Evolutionary conservation across 2,113 vertebrate species (phyloP).

Genomic region (Cairina moschata): DNA sequence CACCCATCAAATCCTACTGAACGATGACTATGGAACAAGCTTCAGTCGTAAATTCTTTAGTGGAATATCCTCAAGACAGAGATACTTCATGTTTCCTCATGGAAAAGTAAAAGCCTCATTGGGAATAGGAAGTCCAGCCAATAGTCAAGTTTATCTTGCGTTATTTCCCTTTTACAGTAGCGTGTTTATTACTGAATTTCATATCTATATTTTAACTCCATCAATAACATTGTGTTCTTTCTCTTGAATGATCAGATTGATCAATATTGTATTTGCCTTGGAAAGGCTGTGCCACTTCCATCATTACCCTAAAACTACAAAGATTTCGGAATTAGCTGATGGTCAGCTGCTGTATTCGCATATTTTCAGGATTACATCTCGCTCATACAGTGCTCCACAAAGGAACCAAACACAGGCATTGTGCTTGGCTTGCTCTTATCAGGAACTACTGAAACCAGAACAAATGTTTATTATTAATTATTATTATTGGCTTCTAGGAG

Average conservation of each 20-base stretch:
- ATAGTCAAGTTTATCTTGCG: background rate
- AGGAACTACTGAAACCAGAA: background rate
- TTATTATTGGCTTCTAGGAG: background rate
- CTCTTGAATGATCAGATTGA: background rate
- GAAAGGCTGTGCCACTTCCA: background rate
- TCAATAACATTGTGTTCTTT: background rate
- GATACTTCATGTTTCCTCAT: background rate
- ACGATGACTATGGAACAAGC: background rate
- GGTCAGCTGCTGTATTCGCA: background rate
- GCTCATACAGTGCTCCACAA: background rate
- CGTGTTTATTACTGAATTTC: background rate
- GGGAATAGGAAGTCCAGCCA: background rate
- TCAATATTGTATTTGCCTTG: background rate
- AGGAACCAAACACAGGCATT: background rate
- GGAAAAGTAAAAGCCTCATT: background rate
- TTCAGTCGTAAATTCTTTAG: background rate
- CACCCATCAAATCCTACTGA: background rate
- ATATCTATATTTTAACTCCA: background rate
- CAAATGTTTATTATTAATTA: slow-evolving; percentile 3
- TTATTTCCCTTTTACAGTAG: background rate
- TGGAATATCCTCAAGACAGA: background rate
- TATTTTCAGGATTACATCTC: background rate
- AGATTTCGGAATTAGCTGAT: background rate
- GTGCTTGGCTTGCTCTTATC: background rate
- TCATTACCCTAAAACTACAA: background rate